These are phyloP conservation scores for Halictus quadricinctus DNA, from an alignment of 2,888 invertebrate genomes.

Conservation along the genomic window DNA sequence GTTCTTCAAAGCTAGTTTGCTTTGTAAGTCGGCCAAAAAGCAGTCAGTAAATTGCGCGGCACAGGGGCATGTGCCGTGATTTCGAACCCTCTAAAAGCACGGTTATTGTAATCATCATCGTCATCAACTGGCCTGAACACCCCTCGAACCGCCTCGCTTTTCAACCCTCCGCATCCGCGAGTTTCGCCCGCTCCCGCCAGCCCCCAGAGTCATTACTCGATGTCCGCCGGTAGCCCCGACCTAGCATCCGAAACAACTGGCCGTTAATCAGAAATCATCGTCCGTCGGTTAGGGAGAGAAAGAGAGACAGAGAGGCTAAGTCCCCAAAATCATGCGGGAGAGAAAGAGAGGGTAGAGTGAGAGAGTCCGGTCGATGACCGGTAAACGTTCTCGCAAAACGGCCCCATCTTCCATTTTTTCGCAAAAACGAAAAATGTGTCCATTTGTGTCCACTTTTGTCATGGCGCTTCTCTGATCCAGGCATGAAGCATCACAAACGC, in stretches of 20 bases:
- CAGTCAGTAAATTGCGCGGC: slow-evolving; percentile 46
- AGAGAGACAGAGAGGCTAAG: slow-evolving; percentile 45
- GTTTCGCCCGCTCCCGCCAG: slow-evolving; percentile 73
- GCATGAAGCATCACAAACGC: too few relatives aligned
- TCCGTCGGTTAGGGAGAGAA: slow-evolving; percentile 64
- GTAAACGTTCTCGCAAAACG: slow-evolving; percentile 29
- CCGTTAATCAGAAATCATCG: slow-evolving; percentile 82
- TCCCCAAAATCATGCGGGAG: slow-evolving; percentile 62
- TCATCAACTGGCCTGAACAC: slow-evolving; percentile 64
- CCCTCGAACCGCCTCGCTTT: slow-evolving; percentile 56
- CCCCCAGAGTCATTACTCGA: slow-evolving; percentile 82
- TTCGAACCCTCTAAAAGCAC: slow-evolving; percentile 74
- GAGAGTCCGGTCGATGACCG: slow-evolving; percentile 52
- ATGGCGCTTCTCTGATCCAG: not conserved
- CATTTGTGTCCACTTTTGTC: not conserved
- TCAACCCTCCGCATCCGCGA: slow-evolving; percentile 69
- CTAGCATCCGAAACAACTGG: slow-evolving; percentile 80
- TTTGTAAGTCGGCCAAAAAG: slow-evolving; percentile 42
- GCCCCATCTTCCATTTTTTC: not conserved
- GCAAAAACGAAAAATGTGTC: not conserved
- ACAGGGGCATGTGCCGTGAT: slow-evolving; percentile 59
- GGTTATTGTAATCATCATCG: slow-evolving; percentile 77
- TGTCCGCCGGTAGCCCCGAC: slow-evolving; percentile 78
- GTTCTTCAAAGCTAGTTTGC: slow-evolving; percentile 36
- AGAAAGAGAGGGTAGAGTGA: slow-evolving; percentile 36